Evolutionary conservation across 2,113 vertebrate genomes (phyloP), one percentile per base, ranked within the genome.

Genomic region (Rhinolophus ferrumequinum): DNA sequence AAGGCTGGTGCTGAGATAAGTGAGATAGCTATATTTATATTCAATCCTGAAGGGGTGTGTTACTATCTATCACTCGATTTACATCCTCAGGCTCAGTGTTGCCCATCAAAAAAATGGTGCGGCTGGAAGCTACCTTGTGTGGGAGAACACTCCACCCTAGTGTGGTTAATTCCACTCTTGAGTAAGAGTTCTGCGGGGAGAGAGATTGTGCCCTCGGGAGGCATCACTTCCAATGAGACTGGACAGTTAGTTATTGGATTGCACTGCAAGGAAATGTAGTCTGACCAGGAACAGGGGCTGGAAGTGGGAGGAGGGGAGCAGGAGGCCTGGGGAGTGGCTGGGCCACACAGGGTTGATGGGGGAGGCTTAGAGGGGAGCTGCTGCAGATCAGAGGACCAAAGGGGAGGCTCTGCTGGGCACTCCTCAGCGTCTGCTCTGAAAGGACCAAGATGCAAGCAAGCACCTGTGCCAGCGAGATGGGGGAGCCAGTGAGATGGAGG

Each of bases 161-260:
- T 38, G 69, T 54, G 11, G 64, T 54, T 56, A 41, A 38, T 76
- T 62, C 50, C 70, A 84, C 60, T 54, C 41, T 6, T 50, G 21
- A 82, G 58, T 52, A 26, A 72, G 84, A 94, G 73, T 24, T 24
- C 9, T 38, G 33, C 87, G 75, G 33, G 7, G 75, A 69, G 73
- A 64, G 81, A 90, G 56, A 94, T 80, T 83, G 97, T 92, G 77
- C 85, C 96, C 96, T 72, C 2, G 1, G 94, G 96, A 94, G 94
- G 93, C 83, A 94, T 96, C 94, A 80, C 50, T 95, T 73, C 92
- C 96, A 94, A 92, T 79, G 92, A 96, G 96, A 62, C 82, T 47
- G 60, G 95, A 96, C 97, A 96, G 73, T 82, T 94, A 16, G 54
- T 62, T 93, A 81, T 84, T 62, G 98, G 96, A 88, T 96, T 86